Evolutionary conservation across 2,888 invertebrate genomes (phyloP), one percentile per base, ranked within the genome.

Genomic region (Ectemnius cavifrons): DNA sequence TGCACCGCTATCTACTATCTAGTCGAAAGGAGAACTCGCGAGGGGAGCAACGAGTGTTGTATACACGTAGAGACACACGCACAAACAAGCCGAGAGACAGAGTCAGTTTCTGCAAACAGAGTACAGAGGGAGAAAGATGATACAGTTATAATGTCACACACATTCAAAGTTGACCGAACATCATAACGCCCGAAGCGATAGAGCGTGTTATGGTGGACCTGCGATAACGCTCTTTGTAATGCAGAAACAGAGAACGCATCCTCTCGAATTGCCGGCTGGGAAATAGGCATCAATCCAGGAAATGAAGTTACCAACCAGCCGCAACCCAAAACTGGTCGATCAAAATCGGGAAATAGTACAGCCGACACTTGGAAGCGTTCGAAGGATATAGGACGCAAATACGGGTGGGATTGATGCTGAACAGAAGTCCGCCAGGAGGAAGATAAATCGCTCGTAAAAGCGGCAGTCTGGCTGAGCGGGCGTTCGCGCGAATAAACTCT

Each of bases 181-280:
- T 88, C 78, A 86, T 88, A 46, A 18, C 85, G 88, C 87, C 79
- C 84, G 75, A 78, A 84, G 86, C 86, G 88, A 87, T 86, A 82
- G 82, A 83, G 79, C 80, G 82, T 84, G 81, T 80, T 75, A 73
- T 61, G 60, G 20, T 59, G 20, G 70, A 75, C 71, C 52, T 59
- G 57, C 83, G 86, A 88, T 88, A 86, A 88, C 88, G 85, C 88
- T 85, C 86, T 88, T 89, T 87, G 86, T 87, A 81, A 87, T 84
- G 84, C 85, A 78, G 83, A 84, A 37, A 6, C 8, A 6, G 37
- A 37, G 8, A 8, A 11, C 8, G 86, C 87, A 89, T 88, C 87
- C 87, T 89, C 87, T 87, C 85, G 82, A 87, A 86, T 84, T 85
- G 82, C 79, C 82, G 76, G 79, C 79, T 82, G 83, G 84, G 82